These are phyloP conservation scores for Thymallus thymallus DNA, from an alignment of 2,113 vertebrate genomes.

Conservation along the genomic window DNA sequence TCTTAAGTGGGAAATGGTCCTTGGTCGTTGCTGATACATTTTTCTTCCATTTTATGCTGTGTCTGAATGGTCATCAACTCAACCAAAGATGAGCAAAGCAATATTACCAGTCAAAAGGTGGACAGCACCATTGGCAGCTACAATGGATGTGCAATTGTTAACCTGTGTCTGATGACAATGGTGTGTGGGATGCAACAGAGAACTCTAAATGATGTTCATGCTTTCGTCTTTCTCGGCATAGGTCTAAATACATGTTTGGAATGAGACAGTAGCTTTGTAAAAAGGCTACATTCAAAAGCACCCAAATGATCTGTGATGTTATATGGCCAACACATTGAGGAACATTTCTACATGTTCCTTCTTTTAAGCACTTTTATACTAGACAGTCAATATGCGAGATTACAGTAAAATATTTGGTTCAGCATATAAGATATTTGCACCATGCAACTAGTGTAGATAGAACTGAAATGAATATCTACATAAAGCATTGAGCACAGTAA, in stretches of 20 bases:
- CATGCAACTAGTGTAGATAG: constrained; percentile 55
- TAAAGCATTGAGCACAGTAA: constrained; percentile 53
- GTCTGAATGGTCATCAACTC: too few relatives aligned
- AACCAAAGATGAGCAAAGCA: too few relatives aligned
- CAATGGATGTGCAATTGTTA: constrained; percentile 9
- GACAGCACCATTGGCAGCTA: constrained; percentile 56
- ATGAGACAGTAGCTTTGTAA: background rate
- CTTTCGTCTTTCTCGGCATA: background rate
- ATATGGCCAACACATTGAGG: constrained; percentile 8
- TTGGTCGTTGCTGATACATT: background rate
- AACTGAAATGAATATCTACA: constrained; percentile 14
- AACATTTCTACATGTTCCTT: constrained; percentile 31
- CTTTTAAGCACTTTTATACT: background rate
- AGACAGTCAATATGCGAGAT: constrained; percentile 53
- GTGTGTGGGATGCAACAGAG: too few relatives aligned
- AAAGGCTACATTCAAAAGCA: constrained; percentile 57
- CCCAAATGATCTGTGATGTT: constrained; percentile 34
- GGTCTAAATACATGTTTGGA: background rate
- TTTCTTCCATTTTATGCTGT: background rate
- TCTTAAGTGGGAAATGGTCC: background rate
- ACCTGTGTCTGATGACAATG: constrained; percentile 17
- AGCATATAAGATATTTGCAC: constrained; percentile 60
- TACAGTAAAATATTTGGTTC: constrained; percentile 64
- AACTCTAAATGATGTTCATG: constrained; percentile 38
- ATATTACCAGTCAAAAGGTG: background rate